These are phyloP conservation scores for Blera fallax DNA, from an alignment of 2,888 invertebrate species.

Conservation along the genomic window DNA sequence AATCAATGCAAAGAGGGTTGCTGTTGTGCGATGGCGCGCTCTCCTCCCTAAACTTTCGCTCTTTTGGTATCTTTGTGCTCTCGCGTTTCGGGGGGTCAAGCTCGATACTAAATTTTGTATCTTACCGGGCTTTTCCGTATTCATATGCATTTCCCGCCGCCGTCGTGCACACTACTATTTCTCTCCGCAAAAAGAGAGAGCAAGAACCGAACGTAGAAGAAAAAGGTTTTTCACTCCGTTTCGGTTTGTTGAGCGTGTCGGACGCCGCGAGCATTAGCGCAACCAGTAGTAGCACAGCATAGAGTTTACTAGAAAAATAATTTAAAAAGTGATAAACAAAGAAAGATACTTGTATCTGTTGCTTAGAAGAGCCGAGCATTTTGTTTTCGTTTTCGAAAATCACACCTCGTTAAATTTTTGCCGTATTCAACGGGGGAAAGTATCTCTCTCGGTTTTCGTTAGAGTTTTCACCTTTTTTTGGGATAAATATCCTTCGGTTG, in stretches of 20 bases:
- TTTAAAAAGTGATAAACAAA: constrained; percentile 11
- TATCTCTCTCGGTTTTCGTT: neutral
- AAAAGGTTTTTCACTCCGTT: constrained; percentile 76
- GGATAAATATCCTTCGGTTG: neutral
- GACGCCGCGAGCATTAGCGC: constrained; percentile 73
- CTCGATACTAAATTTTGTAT: constrained; percentile 11
- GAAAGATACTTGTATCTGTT: constrained; percentile 47
- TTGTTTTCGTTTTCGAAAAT: neutral
- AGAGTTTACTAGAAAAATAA: constrained; percentile 1
- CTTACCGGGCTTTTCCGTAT: constrained; percentile 40
- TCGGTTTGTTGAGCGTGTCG: constrained; percentile 76
- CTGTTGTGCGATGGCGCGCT: constrained; percentile 35
- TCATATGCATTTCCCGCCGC: constrained; percentile 28
- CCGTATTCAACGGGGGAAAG: no score
- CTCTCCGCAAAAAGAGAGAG: constrained; percentile 25
- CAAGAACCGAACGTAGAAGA: constrained; percentile 57
- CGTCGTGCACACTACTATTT: neutral
- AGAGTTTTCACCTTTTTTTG: neutral
- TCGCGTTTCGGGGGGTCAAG: neutral
- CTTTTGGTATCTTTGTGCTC: neutral
- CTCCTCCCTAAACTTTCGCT: constrained; percentile 44
- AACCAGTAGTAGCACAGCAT: constrained; percentile 27
- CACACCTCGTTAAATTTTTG: neutral
- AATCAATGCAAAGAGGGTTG: constrained; percentile 23
- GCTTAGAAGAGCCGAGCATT: neutral